phyloP scores from a whole-genome alignment of 2,113 vertebrate species.

The Motacilla alba region DNA sequence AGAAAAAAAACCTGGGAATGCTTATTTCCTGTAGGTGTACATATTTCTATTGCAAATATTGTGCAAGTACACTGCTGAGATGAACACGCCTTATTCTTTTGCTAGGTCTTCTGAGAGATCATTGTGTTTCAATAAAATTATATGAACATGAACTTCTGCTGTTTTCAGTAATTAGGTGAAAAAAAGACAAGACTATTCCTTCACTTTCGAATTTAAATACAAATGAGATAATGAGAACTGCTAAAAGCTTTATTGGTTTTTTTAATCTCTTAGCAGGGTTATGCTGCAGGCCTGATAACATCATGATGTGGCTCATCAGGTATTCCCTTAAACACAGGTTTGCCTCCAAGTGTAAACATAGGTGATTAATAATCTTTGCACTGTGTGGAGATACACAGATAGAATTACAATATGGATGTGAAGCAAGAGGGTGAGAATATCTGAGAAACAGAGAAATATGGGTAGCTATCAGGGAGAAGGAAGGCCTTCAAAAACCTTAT shows the following conservation, averaged over 20 bases:
- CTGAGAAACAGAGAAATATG: neutral
- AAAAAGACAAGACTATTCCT: neutral
- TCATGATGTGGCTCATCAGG: neutral
- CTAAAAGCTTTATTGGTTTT: neutral
- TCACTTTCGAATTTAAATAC: neutral
- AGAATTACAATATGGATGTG: neutral
- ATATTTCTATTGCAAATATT: neutral
- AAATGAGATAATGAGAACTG: neutral
- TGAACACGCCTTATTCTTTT: neutral
- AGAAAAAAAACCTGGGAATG: neutral
- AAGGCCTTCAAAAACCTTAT: neutral
- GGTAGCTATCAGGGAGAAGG: neutral
- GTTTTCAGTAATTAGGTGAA: neutral
- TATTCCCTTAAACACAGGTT: neutral
- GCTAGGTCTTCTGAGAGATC: neutral
- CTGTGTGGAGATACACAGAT: neutral
- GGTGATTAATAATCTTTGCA: neutral
- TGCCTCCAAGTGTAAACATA: neutral
- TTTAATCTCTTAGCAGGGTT: neutral
- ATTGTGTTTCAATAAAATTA: neutral
- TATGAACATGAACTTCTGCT: neutral
- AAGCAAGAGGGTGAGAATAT: neutral
- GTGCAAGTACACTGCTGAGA: neutral
- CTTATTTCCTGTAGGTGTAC: neutral
- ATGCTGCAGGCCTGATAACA: neutral